These are phyloP conservation scores for Neogobius melanostomus DNA, from an alignment of 2,113 vertebrate genomes.

Conservation along the genomic window DNA sequence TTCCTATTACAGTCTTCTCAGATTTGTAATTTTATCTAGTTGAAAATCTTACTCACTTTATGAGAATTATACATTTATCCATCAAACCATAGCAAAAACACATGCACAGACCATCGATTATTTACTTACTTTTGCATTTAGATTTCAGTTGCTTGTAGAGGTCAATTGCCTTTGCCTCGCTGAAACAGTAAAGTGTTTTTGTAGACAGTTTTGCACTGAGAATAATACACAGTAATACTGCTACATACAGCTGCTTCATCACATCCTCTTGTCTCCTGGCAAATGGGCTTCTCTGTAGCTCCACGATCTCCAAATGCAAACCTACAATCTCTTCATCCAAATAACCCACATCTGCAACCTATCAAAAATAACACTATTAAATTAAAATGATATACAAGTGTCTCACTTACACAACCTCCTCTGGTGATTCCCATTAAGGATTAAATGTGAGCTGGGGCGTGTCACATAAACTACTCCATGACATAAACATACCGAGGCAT, in stretches of 20 bases:
- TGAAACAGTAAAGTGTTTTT: constrained; percentile 49
- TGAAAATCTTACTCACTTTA: background rate
- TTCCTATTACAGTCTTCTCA: background rate
- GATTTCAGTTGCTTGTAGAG: constrained; percentile 94
- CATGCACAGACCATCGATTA: too few species aligned
- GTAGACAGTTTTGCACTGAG: background rate
- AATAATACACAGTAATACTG: background rate
- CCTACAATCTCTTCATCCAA: constrained; percentile 96
- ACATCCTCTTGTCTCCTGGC: constrained; percentile 90
- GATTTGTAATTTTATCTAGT: background rate
- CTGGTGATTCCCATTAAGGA: background rate
- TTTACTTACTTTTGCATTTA: constrained; percentile 88
- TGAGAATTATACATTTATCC: background rate
- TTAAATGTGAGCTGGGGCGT: background rate
- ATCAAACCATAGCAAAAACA: too few species aligned
- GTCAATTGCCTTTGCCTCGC: constrained; percentile 90
- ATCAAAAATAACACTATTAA: background rate
- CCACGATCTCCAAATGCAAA: constrained; percentile 94
- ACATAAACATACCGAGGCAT: too few species aligned
- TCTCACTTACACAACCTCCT: background rate
- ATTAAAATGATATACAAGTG: background rate
- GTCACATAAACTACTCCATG: too few species aligned
- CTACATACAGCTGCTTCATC: constrained; percentile 91
- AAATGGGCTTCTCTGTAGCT: constrained; percentile 92
- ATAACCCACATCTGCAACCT: constrained; percentile 91